A percentile compares a stretch with the other conserved stretches of the same genome.
phyloP scores from a whole-genome alignment of 2,888 invertebrate genomes.

The Malachius bipustulatus region DNA sequence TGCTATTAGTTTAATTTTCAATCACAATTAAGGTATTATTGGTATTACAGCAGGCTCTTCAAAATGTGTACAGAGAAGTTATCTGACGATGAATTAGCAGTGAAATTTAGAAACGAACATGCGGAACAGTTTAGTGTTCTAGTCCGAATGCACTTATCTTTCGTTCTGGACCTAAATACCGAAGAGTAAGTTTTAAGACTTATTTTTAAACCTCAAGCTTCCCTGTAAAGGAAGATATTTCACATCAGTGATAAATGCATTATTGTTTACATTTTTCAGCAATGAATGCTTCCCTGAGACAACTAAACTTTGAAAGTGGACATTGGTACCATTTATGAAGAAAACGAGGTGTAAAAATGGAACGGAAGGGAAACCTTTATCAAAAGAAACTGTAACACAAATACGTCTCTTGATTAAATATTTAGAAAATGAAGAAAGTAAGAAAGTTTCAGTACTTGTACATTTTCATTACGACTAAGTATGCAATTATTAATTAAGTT shows the following conservation, averaged over 20 bases:
- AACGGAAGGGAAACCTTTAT: constrained; percentile 51
- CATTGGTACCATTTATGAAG: constrained; percentile 53
- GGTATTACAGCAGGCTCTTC: no score
- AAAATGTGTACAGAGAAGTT: no score
- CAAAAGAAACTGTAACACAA: constrained; percentile 64
- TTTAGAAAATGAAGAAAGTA: constrained; percentile 66
- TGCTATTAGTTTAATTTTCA: no score
- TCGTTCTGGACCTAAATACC: constrained; percentile 75
- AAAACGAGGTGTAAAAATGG: constrained; percentile 53
- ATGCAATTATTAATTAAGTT: no score
- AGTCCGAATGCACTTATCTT: constrained; percentile 88
- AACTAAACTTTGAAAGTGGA: constrained; percentile 69
- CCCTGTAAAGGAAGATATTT: no score
- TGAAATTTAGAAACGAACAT: constrained; percentile 65
- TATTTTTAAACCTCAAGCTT: no score
- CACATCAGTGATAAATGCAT: no score
- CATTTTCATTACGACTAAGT: no score
- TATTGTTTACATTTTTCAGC: constrained; percentile 43
- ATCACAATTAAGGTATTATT: no score
- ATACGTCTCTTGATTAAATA: constrained; percentile 72
- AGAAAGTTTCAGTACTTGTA: no score
- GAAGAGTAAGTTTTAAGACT: constrained; percentile 61
- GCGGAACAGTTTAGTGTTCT: constrained; percentile 77
- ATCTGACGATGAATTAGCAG: constrained; percentile 46
- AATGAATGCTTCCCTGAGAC: constrained; percentile 65